These are phyloP conservation scores for Macaria notata DNA, from an alignment of 2,888 invertebrate genomes.

Conservation along the genomic window DNA sequence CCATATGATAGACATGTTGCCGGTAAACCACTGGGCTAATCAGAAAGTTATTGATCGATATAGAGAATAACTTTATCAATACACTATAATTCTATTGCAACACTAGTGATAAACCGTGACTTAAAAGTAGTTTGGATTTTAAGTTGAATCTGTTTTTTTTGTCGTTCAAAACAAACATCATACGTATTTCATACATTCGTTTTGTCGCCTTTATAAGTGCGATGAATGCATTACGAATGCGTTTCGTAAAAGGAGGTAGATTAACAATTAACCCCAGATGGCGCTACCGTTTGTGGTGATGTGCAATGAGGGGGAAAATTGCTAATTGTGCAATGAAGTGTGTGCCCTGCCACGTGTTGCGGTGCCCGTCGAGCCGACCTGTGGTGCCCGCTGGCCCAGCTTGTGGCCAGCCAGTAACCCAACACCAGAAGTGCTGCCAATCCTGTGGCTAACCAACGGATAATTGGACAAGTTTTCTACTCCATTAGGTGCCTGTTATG, in stretches of 20 bases:
- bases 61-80: too few species aligned
- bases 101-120: too few species aligned
- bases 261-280: conserved; percentile 11
- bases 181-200: too few species aligned
- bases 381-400: conserved; percentile 34
- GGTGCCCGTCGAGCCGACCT: conserved; percentile 33
- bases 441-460: conserved; percentile 43
- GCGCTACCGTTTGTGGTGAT: conserved; percentile 58
- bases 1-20: conserved; percentile 56
- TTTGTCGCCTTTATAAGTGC: too few species aligned
- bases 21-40: conserved; percentile 55
- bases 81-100: too few species aligned
- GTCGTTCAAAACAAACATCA: too few species aligned
- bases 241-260: background rate
- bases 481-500: conserved; percentile 37
- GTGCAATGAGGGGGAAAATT: conserved; percentile 63
- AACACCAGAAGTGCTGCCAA: conserved; percentile 49
- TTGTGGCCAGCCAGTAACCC: conserved; percentile 46
- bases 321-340: conserved; percentile 59
- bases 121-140: too few species aligned
- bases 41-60: conserved; percentile 34
- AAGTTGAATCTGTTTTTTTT: too few species aligned
- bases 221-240: background rate
- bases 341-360: conserved; percentile 63
- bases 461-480: conserved; percentile 21